A percentile compares a stretch with the other conserved stretches of the same genome.
Evolutionary conservation across 2,113 vertebrate species (phyloP).

Genomic region (Passerina amoena): DNA sequence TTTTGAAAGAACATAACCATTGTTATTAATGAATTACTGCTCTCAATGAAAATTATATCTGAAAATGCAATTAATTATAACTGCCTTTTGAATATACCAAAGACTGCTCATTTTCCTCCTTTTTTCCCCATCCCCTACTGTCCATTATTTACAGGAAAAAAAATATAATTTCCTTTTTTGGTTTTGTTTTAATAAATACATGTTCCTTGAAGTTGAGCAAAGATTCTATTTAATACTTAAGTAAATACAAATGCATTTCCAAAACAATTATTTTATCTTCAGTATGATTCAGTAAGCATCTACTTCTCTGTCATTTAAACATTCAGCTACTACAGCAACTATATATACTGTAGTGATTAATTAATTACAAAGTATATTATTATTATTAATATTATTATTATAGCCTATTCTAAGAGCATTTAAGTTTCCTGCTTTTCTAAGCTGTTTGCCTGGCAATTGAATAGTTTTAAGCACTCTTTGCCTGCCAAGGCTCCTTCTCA

Average conservation of each 20-base stretch:
- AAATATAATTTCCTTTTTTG: background rate
- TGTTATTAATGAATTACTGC: background rate
- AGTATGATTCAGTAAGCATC: background rate
- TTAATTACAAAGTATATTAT: background rate
- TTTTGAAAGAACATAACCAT: background rate
- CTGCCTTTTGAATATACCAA: background rate
- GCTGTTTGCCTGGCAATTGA: background rate
- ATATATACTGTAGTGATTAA: background rate
- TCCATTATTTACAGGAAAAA: background rate
- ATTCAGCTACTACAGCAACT: background rate
- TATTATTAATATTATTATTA: background rate
- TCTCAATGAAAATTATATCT: background rate
- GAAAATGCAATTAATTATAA: background rate
- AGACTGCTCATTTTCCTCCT: fast-evolving
- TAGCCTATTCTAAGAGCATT: background rate
- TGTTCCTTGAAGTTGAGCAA: background rate
- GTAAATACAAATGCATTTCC: background rate
- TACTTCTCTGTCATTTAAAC: background rate
- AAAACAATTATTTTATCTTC: background rate
- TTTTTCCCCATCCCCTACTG: fast-evolving
- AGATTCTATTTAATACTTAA: background rate
- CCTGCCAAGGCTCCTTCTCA: background rate
- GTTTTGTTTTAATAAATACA: background rate
- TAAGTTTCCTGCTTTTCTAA: background rate
- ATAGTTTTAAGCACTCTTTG: background rate